Conservation (phyloP, 2,888 invertebrate species). For the Sesia bembeciformis region DNA sequence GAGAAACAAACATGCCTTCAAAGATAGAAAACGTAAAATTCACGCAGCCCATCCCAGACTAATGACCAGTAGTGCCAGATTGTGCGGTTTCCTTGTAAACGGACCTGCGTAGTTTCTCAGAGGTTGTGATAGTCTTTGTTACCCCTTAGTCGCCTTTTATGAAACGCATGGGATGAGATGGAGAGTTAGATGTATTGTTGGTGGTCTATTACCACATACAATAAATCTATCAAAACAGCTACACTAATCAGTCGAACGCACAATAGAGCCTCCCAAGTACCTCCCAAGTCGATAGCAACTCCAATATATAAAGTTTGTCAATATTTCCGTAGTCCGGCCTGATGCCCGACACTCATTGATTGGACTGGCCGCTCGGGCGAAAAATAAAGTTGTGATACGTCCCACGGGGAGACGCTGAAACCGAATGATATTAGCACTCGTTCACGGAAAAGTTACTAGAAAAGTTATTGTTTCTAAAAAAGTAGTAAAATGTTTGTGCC, state of each 20-base stretch:
- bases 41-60: no score
- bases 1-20: no score
- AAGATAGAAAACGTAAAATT: no score
- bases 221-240: not conserved
- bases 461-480: not conserved
- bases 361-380: conserved; percentile 42
- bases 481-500: no score
- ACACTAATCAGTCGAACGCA: conserved; percentile 10
- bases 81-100: no score
- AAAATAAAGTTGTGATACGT: conserved; percentile 46
- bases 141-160: no score
- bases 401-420: conserved; percentile 8
- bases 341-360: conserved; percentile 53
- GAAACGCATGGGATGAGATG: no score
- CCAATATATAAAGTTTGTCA: conserved; percentile 59
- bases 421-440: conserved; percentile 1
- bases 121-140: no score
- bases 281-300: conserved; percentile 25
- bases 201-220: no score
- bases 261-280: conserved; percentile 15
- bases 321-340: conserved; percentile 47
- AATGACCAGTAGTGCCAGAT: no score
- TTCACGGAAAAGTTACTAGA: conserved; percentile 2
- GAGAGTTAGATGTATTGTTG: no score
- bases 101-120: no score